Evolutionary conservation across 2,113 vertebrate genomes (phyloP).

Genomic region (Telmatochromis brachygnathus): DNA sequence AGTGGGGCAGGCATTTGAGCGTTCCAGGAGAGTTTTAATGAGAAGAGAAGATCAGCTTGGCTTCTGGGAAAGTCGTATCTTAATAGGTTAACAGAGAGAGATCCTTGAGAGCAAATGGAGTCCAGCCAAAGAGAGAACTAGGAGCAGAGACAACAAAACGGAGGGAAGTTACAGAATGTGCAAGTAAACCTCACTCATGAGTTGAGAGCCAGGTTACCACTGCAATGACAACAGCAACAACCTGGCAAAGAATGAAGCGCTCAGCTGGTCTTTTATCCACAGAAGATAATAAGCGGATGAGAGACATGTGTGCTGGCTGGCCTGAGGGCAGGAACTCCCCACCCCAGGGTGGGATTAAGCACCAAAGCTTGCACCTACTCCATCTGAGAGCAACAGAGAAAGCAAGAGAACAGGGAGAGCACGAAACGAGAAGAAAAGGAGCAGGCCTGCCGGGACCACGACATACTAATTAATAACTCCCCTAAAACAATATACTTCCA

Average conservation of each 20-base stretch:
- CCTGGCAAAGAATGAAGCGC: neutral
- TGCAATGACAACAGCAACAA: neutral
- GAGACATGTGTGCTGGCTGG: neutral
- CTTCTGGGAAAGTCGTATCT: neutral
- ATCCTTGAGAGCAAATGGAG: neutral
- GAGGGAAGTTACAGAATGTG: neutral
- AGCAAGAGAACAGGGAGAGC: neutral
- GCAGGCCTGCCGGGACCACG: neutral
- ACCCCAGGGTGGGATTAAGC: neutral
- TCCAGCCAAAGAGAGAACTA: neutral
- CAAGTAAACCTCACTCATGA: neutral
- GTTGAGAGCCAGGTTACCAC: neutral
- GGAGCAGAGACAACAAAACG: neutral
- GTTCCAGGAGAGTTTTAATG: neutral
- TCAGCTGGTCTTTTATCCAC: neutral
- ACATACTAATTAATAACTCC: neutral
- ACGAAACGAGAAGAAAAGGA: neutral
- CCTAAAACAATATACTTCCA: neutral
- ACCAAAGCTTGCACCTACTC: neutral
- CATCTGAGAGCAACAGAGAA: neutral
- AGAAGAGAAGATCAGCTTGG: neutral
- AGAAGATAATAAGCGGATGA: neutral
- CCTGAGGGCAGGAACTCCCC: neutral
- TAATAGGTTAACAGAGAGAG: neutral
- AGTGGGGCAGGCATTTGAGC: neutral